Evolutionary conservation across 2,797 vertebrate genomes (phyloP).

Genomic region (Potorous gilbertii): DNA sequence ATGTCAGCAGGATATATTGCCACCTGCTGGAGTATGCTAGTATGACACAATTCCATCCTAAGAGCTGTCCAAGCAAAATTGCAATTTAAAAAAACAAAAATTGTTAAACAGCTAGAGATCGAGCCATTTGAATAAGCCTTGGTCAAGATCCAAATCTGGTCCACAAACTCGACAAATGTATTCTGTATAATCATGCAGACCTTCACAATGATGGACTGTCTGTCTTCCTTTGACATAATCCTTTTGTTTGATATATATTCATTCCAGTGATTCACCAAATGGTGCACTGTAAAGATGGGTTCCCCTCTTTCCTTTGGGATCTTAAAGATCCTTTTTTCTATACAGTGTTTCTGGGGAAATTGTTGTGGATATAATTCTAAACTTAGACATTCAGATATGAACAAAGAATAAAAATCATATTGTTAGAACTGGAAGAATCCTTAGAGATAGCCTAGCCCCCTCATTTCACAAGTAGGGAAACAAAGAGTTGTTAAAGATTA

Average conservation of each 20-base stretch:
- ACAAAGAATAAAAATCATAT: constrained; percentile 60
- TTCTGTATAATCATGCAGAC: neutral
- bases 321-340: constrained; percentile 77
- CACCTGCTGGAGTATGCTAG: constrained; percentile 79
- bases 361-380: constrained; percentile 70
- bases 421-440: constrained; percentile 56
- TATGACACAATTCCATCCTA: constrained; percentile 53
- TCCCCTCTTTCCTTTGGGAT: constrained; percentile 62
- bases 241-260: constrained; percentile 11
- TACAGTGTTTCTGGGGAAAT: constrained; percentile 77
- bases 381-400: constrained; percentile 67
- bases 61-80: constrained; percentile 7
- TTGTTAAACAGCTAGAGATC: constrained; percentile 11
- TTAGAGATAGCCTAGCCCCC: neutral
- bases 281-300: constrained; percentile 65
- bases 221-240: constrained; percentile 9
- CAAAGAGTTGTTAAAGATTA: neutral
- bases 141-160: constrained; percentile 39
- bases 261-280: constrained; percentile 68
- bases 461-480: neutral
- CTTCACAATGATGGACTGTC: neutral
- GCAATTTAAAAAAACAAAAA: neutral
- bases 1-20: constrained; percentile 78
- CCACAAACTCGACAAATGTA: neutral
- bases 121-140: neutral